Evolutionary conservation across 2,113 vertebrate species (phyloP).

Genomic region (Melanerpes formicivorus): DNA sequence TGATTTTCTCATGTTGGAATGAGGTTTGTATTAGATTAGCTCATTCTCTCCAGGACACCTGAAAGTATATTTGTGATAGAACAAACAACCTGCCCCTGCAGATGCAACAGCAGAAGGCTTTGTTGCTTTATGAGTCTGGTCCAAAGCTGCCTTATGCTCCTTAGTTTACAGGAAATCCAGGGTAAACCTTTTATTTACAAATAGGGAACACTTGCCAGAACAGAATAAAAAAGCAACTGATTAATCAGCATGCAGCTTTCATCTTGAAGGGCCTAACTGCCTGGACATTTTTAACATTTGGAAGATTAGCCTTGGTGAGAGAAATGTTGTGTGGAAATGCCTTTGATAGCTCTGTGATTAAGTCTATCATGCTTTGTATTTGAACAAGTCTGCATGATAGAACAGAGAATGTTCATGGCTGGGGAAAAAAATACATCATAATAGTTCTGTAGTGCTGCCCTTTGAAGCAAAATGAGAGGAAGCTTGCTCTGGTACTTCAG

Average conservation of each 20-base stretch:
- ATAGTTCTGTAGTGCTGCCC: conserved; percentile 64
- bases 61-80: conserved; percentile 27
- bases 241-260: conserved; percentile 77
- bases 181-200: conserved; percentile 78
- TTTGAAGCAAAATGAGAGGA: conserved; percentile 78
- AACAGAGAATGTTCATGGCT: conserved; percentile 67
- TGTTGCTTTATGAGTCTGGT: conserved; percentile 58
- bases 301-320: conserved; percentile 68
- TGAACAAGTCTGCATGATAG: conserved; percentile 62
- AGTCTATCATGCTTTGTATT: conserved; percentile 69
- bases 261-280: conserved; percentile 64
- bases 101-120: conserved; percentile 49
- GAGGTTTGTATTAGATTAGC: conserved; percentile 33
- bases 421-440: conserved; percentile 69
- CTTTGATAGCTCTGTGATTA: conserved; percentile 77
- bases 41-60: conserved; percentile 44
- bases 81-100: conserved; percentile 26
- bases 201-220: conserved; percentile 68
- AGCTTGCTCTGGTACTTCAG: conserved; percentile 66
- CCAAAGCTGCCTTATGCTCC: conserved; percentile 67
- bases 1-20: conserved; percentile 45
- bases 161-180: conserved; percentile 71
- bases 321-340: conserved; percentile 70
- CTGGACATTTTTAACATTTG: conserved; percentile 59
- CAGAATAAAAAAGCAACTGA: conserved; percentile 70